Conservation (phyloP, 2,113 vertebrate genomes). For the Saguinus imperator region DNA sequence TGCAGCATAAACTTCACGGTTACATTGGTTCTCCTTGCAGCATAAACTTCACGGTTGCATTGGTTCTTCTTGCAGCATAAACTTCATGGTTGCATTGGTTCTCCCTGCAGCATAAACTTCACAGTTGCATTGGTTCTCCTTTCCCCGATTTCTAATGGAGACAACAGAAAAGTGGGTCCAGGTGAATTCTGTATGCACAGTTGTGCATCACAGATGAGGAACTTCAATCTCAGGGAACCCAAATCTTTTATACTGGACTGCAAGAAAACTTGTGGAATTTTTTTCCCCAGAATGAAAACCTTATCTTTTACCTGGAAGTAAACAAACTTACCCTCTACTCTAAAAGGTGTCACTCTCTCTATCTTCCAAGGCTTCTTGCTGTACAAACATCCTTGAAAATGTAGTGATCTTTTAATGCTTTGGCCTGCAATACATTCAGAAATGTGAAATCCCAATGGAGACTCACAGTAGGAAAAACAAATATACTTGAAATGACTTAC, state of each 20-base stretch:
- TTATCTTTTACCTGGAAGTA: not conserved
- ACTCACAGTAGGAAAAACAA: not conserved
- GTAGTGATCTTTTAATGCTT: not conserved
- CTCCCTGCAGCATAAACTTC: too few species aligned
- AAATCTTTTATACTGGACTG: not conserved
- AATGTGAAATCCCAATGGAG: not conserved
- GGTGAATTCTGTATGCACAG: accelerated
- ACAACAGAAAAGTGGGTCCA: not conserved
- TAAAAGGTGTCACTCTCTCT: not conserved
- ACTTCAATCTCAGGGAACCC: not conserved
- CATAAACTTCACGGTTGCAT: too few species aligned
- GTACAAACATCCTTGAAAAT: not conserved
- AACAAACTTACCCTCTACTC: not conserved
- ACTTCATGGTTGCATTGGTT: too few species aligned
- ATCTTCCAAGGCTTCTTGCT: not conserved
- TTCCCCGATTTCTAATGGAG: not conserved
- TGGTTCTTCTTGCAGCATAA: too few species aligned
- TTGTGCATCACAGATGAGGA: not conserved
- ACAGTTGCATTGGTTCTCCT: accelerated
- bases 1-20: too few species aligned
- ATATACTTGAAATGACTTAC: not conserved
- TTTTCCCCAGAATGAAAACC: not conserved
- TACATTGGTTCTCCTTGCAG: too few species aligned
- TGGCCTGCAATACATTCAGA: not conserved
- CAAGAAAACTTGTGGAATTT: not conserved